Evolutionary conservation across 1,140 invertebrate species (phyloP).

Genomic region (Pollicipes pollicipes): DNA sequence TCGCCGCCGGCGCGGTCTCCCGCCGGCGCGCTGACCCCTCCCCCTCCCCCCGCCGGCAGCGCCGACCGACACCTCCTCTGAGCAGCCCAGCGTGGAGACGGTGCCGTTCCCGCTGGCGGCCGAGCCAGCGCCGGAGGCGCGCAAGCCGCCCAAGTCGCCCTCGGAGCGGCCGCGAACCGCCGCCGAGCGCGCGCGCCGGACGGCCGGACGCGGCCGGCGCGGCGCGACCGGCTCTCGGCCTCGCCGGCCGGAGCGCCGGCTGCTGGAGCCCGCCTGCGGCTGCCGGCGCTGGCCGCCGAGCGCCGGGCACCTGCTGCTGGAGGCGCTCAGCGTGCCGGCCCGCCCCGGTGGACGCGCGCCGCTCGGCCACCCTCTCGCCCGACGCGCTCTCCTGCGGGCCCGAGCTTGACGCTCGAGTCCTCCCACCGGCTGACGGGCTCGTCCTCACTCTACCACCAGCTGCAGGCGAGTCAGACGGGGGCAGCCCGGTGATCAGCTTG

Average conservation of each 20-base stretch:
- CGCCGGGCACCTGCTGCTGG: not conserved
- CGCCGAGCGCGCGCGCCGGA: not conserved
- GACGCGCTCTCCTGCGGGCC: not conserved
- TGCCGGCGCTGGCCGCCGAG: not conserved
- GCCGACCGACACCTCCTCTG: not conserved
- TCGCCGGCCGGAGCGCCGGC: not conserved
- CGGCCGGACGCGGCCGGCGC: no score
- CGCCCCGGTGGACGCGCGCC: not conserved
- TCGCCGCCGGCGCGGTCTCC: no score
- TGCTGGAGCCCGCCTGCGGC: not conserved
- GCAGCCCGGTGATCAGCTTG: no score
- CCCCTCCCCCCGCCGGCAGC: not conserved
- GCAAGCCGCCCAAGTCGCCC: slow-evolving; percentile 1
- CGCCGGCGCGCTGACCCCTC: no score
- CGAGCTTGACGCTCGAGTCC: not conserved
- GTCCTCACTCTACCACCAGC: not conserved
- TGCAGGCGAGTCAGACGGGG: not conserved
- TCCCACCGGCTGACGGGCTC: not conserved
- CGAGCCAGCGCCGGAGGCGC: not conserved
- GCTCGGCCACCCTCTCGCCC: not conserved
- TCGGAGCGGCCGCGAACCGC: not conserved
- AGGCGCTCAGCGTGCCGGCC: not conserved
- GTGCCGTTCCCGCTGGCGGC: not conserved
- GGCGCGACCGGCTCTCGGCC: not conserved
- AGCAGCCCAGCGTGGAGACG: not conserved